These are phyloP conservation scores for Acestrorhynchus altus DNA, from an alignment of 2,797 vertebrate species.

Conservation along the genomic window DNA sequence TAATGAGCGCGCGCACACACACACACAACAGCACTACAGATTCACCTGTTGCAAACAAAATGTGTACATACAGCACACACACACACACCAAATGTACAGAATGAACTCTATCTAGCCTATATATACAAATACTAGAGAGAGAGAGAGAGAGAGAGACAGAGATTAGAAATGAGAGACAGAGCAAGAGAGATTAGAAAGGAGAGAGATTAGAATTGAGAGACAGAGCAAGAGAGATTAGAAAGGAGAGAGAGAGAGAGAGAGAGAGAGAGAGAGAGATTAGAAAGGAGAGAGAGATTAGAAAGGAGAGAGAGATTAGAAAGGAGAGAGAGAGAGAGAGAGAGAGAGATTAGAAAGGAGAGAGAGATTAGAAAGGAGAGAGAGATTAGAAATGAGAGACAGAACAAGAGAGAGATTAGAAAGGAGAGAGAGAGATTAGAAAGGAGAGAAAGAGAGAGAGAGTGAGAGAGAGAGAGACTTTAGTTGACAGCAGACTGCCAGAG, in stretches of 20 bases:
- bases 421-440: not conserved
- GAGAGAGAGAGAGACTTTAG: conserved; percentile 41
- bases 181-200: not conserved
- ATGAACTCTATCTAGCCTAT: too few species aligned
- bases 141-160: too few species aligned
- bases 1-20: conserved; percentile 45
- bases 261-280: not conserved
- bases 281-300: too few species aligned
- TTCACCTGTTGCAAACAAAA: too few species aligned
- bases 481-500: conserved; percentile 51
- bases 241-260: not conserved
- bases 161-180: not conserved
- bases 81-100: too few species aligned
- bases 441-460: too few species aligned
- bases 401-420: not conserved
- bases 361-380: too few species aligned
- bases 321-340: not conserved
- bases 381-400: too few species aligned
- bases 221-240: not conserved
- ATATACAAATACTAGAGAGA: too few species aligned
- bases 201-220: not conserved
- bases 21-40: not conserved
- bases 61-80: too few species aligned
- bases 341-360: too few species aligned
- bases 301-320: too few species aligned